Base-by-base conservation (phyloP, 2,888 invertebrate species). In the Pocota personata region DNA sequence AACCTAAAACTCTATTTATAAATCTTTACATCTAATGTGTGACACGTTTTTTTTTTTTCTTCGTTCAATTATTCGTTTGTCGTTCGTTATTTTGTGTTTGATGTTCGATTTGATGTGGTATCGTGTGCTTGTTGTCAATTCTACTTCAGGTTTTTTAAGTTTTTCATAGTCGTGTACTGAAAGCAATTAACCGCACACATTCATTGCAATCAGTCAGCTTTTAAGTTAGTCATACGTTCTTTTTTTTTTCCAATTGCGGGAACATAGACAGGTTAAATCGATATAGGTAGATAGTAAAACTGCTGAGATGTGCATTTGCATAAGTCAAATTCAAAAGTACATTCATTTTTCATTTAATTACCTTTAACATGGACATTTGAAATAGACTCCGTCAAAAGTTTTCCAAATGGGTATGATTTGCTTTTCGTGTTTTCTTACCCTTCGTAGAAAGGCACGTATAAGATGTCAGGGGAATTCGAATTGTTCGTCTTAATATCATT, bases 41-140 rank as follows among this genome's bases (percentile, higher is more conserved):
- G 82, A 82, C 77, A 82, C 57, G 82, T 60, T 52, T 57, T 71
- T 60, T 35, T 60, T 52, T 43, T 27, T 43, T 60, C 66, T 58
- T 19, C 48, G 52, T 62, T 82, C 76, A 71, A 71, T 40, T 27
- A 77, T 77, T 50, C 16, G 32, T 43, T 30, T 77, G 64, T 58
- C 32, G 35, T 62, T 76, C 32, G 35, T 40, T 46, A 46, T 30
- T 12, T 57, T 57, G 32, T 57, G 69, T 50, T 73, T 52, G 60
- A 57, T 46, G 46, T 72, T 58, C 50, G 35, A 82, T 60, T 71
- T 50, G 40, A 77, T 57, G 77, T 35, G 32, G 43, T 66, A 52
- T 78, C 19, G 46, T 77, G 60, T 71, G 77, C 62, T 58, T 72
- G 58, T 62, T 78, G 82, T 72, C 78, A 76, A 62, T 80, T 32